Percentiles rank a stretch among this genome's conserved stretches.
Conservation (phyloP, 2,113 vertebrate genomes). For the Columbina picui region DNA sequence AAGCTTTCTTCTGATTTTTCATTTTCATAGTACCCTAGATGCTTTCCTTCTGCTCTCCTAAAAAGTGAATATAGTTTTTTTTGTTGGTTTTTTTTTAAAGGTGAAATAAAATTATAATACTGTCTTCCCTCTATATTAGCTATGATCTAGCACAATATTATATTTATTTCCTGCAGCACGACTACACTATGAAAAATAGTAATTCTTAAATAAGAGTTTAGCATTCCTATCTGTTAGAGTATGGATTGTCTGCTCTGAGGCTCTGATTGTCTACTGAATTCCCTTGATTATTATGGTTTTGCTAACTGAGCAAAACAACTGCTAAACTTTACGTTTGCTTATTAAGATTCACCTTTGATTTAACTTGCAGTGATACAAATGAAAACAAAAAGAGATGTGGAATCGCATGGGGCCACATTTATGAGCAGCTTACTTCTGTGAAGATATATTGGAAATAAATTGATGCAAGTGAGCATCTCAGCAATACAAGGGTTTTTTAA, state of each 20-base stretch:
- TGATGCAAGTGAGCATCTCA: neutral
- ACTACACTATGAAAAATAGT: neutral
- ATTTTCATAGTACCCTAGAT: neutral
- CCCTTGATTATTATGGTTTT: neutral
- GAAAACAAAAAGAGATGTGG: neutral
- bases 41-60: neutral
- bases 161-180: neutral
- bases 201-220: neutral
- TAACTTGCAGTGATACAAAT: neutral
- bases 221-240: neutral
- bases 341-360: neutral
- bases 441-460: neutral
- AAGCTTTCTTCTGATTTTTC: neutral
- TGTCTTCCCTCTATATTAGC: neutral
- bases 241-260: neutral
- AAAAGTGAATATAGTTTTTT: neutral
- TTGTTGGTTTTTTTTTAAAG: no score
- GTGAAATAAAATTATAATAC: neutral
- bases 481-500: neutral
- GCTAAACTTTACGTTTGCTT: neutral
- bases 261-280: neutral
- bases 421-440: neutral
- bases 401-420: neutral
- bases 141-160: neutral
- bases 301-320: neutral